A percentile compares a stretch with the other conserved stretches of the same genome.
These are phyloP conservation scores for Natator depressus DNA, from an alignment of 2,113 vertebrate genomes.

Conservation along the genomic window DNA sequence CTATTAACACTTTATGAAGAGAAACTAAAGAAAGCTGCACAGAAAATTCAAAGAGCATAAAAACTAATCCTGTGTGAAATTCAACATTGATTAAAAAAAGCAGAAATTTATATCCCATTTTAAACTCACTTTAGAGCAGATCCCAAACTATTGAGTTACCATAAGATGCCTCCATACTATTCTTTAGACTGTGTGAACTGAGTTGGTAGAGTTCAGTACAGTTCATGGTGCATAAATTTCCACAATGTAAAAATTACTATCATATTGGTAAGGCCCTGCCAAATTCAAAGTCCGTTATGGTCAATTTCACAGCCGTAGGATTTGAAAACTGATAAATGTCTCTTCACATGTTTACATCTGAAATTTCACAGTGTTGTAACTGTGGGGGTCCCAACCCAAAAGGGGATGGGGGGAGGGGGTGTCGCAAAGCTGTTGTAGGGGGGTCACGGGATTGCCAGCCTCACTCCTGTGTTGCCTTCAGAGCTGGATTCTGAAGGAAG, in stretches of 20 bases:
- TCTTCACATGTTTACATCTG: too few relatives aligned
- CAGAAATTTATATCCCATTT: neutral
- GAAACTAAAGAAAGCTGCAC: neutral
- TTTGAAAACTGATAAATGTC: too few relatives aligned
- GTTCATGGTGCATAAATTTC: neutral
- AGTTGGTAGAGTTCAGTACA: neutral
- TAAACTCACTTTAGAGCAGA: neutral
- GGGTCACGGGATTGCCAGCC: too few relatives aligned
- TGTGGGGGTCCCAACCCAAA: too few relatives aligned
- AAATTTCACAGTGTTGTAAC: too few relatives aligned
- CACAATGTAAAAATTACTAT: neutral
- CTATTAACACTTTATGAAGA: neutral
- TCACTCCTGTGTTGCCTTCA: too few relatives aligned
- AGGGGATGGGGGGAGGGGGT: too few relatives aligned
- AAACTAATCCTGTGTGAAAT: neutral
- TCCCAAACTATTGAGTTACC: neutral
- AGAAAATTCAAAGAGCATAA: neutral
- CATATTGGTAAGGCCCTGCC: neutral
- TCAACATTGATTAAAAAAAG: neutral
- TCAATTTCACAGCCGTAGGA: too few relatives aligned
- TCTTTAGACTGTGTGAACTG: neutral
- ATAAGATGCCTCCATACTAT: neutral
- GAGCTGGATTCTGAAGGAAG: too few relatives aligned
- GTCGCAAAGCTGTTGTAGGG: too few relatives aligned
- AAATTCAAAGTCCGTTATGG: too few relatives aligned